Evolutionary conservation across 2,113 vertebrate genomes (phyloP).

Genomic region (human (Homo sapiens)): GRCh38 chr2:21609001-21609500

Average conservation of each 20-base stretch:
- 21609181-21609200: neutral
- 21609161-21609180: neutral
- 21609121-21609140: neutral
- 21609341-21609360: neutral
- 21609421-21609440: neutral
- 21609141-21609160: neutral
- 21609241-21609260: neutral
- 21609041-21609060: neutral
- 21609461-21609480: neutral
- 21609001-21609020: neutral
- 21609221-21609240: constrained; percentile 20
- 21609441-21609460: neutral
- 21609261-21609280: neutral
- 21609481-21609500: neutral
- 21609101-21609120: neutral
- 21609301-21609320: neutral
- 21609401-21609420: neutral
- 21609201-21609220: neutral
- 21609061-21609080: neutral
- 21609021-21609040: neutral
- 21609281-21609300: neutral
- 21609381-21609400: neutral
- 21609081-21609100: neutral
- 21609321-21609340: neutral
- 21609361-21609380: neutral